A percentile compares a stretch with the other conserved stretches of the same genome.
Conservation (phyloP, 2,888 invertebrate species). For the Siphlonurus alternatus region DNA sequence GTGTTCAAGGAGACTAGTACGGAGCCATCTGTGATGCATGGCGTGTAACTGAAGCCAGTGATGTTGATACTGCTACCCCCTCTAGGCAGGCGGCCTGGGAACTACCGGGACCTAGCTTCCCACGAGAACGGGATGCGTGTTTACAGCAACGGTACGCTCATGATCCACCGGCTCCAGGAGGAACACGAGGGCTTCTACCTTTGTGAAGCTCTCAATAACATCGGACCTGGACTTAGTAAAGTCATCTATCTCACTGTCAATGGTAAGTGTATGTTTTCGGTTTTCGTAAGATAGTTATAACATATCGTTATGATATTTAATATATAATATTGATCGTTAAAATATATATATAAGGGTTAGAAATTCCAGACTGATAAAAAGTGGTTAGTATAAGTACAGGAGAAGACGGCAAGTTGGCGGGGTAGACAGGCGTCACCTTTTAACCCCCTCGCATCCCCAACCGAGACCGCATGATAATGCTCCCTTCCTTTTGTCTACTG, state of each 20-base stretch:
- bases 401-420: no score
- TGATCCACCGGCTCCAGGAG: conserved; percentile 15
- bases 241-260: conserved; percentile 20
- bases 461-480: not conserved
- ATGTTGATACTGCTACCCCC: not conserved
- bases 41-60: not conserved
- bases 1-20: not conserved
- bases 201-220: conserved; percentile 26
- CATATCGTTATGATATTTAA: no score
- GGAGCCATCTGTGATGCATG: not conserved
- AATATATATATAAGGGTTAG: no score
- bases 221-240: conserved; percentile 26
- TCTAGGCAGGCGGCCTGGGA: conserved; percentile 14
- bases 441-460: no score
- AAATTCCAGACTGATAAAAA: no score
- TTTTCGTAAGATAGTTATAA: not conserved
- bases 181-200: conserved; percentile 23
- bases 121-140: conserved; percentile 8
- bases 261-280: conserved; percentile 14
- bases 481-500: not conserved
- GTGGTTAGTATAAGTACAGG: no score
- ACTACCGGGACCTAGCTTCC: conserved; percentile 8
- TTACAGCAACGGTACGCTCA: conserved; percentile 16
- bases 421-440: no score
- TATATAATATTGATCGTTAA: no score